phyloP scores from a whole-genome alignment of 1,140 invertebrate genomes.

The Drosophila kikkawai region DNA sequence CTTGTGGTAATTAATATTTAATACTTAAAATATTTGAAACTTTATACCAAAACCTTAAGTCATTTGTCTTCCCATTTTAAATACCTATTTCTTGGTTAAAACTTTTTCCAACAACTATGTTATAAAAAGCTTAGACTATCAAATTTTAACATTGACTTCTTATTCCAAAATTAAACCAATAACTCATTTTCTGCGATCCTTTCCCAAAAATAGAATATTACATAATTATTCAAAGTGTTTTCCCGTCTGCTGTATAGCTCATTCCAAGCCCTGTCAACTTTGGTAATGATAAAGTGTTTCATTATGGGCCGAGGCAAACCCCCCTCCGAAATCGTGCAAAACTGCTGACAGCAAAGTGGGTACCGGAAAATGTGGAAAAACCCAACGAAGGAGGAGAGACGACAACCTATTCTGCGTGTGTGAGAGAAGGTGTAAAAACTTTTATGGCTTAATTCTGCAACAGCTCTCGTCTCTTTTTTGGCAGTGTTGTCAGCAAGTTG shows the following conservation, averaged over 20 bases:
- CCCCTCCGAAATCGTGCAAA: conserved; percentile 46
- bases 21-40: neutral
- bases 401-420: conserved; percentile 35
- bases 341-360: conserved; percentile 58
- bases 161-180: conserved; percentile 6
- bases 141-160: conserved; percentile 3
- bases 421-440: conserved; percentile 46
- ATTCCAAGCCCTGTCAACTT: conserved; percentile 74
- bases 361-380: conserved; percentile 13
- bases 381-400: neutral
- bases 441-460: conserved; percentile 51
- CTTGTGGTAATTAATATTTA: too few relatives aligned
- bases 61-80: neutral
- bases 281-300: conserved; percentile 78
- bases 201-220: conserved; percentile 13
- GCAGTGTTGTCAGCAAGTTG: conserved; percentile 51
- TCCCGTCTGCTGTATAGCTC: conserved; percentile 46
- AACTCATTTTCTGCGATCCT: conserved; percentile 11
- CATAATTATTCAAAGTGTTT: conserved; percentile 28
- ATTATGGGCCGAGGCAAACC: conserved; percentile 52
- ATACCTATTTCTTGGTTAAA: neutral
- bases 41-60: neutral
- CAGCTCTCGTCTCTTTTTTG: conserved; percentile 36
- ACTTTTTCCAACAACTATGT: neutral
- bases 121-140: neutral